These are phyloP conservation scores for Amazona guildingii DNA, from an alignment of 2,113 vertebrate species.

Conservation along the genomic window DNA sequence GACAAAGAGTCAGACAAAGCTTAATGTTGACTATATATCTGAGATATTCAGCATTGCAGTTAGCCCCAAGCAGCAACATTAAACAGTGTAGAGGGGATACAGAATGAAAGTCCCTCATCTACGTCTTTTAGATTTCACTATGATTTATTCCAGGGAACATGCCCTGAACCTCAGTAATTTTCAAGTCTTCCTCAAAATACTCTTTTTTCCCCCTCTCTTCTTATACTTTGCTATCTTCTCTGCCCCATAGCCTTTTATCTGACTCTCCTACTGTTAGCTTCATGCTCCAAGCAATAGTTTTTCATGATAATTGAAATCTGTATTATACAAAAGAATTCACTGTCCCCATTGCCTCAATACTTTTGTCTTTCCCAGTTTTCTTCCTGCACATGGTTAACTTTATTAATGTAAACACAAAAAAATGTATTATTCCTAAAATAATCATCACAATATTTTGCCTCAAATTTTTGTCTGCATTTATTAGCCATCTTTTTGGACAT, in stretches of 20 bases:
- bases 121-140: background rate
- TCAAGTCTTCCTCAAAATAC: background rate
- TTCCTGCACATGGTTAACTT: background rate
- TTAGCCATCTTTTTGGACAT: background rate
- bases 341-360: background rate
- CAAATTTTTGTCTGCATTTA: background rate
- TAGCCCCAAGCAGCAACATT: conserved; percentile 26
- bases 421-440: background rate
- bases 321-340: background rate
- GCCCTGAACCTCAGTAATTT: conserved; percentile 13
- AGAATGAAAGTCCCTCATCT: background rate
- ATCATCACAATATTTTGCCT: background rate
- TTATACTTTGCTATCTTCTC: background rate
- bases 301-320: conserved; percentile 2
- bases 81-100: background rate
- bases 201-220: background rate
- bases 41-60: background rate
- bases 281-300: background rate
- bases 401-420: background rate
- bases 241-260: background rate
- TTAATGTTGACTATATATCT: conserved; percentile 23
- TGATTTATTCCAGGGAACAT: conserved; percentile 12
- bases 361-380: background rate
- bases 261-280: background rate
- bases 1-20: background rate